Base-by-base conservation (phyloP, 2,113 vertebrate genomes). In the Leptobrachium ailaonicum region DNA sequence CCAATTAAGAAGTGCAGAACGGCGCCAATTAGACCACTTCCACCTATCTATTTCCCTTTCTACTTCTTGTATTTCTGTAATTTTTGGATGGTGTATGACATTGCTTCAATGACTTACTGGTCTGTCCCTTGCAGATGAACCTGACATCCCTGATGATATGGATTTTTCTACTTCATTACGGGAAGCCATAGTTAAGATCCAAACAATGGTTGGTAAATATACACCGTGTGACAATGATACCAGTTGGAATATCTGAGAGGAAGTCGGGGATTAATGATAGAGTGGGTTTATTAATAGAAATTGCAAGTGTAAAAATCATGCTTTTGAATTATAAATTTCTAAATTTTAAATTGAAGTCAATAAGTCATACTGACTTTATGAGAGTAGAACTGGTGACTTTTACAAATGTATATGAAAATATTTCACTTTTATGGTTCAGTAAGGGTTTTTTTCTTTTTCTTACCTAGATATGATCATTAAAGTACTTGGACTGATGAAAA, bases 1-100 rank as follows among this genome's bases (percentile, higher is more conserved):
- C 14, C 67, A 62, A 56, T 60, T 77, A 69, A 69, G 64, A 68
- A 44, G 41, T 32, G 53, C 43, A 44, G 6, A 3, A 58, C 41
- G 60, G 20, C 10, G 13, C 76, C 67, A 77, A 71, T 77, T 69
- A 71, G 47, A 43, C 41, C 13, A 42, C 66, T 62, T 67, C 41
- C 63, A 54, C 50, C 42, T 14, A 4, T 77, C 42, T 76, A 12
- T 47, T 56, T 12, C 44, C 6, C 60, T 6, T 41, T 50, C 47
- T 8, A 50, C 8, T 50, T 5, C 47, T 50, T 4, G 40, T 60
- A 11, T 67, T 58, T 74, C 53, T 53, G 64, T 14, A 5, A 8
- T 54, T 7, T 14, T 41, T 47, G 41, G 75, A 66, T 14, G 66
- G 63, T 42, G 32, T 54, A 42, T 56, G 66, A 69, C 63, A 76